Evolutionary conservation across 2,113 vertebrate species (phyloP).

Genomic region (Crypturellus undulatus): DNA sequence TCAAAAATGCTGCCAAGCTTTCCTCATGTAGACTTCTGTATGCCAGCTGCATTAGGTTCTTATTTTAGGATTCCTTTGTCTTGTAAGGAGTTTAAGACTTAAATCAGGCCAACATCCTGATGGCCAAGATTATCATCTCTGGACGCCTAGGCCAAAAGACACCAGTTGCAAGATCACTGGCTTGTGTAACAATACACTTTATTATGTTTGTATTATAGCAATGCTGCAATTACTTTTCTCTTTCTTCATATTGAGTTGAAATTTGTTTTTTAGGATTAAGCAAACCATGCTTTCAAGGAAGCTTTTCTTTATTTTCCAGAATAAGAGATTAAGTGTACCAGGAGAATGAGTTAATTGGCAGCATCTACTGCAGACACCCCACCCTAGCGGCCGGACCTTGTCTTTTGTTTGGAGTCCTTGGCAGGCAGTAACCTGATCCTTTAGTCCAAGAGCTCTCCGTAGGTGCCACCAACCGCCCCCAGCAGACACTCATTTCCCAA

Average conservation of each 20-base stretch:
- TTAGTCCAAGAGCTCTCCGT: not conserved
- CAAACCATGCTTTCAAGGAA: not conserved
- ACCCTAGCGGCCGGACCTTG: not conserved
- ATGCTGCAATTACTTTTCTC: not conserved
- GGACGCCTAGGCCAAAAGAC: not conserved
- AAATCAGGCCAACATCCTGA: not conserved
- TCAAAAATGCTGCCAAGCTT: conserved; percentile 39
- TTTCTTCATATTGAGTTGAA: not conserved
- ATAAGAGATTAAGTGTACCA: not conserved
- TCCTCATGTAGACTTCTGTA: not conserved
- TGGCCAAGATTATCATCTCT: not conserved
- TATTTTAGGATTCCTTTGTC: conserved; percentile 11
- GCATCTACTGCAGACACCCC: not conserved
- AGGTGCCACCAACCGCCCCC: not conserved
- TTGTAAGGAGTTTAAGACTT: not conserved
- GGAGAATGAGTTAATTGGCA: not conserved
- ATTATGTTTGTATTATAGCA: conserved; percentile 11
- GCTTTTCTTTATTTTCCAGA: not conserved
- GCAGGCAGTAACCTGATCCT: not conserved
- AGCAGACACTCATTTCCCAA: not conserved
- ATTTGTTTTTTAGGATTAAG: not conserved
- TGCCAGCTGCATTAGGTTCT: conserved; percentile 13
- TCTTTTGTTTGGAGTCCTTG: not conserved
- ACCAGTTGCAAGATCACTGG: not conserved
- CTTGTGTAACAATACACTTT: not conserved